Evolutionary conservation across 2,113 vertebrate genomes (phyloP).

Genomic region (cat (Felis catus)): F.catus_Fca126_mat1.0 CM031419.1:75905001-75905500

Average conservation of each 20-base stretch:
- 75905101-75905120: constrained; percentile 29
- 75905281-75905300: not conserved
- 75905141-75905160: not conserved
- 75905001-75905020: constrained; percentile 66
- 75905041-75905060: constrained; percentile 52
- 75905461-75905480: not conserved
- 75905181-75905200: not conserved
- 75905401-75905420: not conserved
- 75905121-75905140: not conserved
- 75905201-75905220: not conserved
- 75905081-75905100: constrained; percentile 17
- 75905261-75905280: not conserved
- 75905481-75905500: not conserved
- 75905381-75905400: not conserved
- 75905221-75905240: not conserved
- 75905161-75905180: not conserved
- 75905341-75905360: not conserved
- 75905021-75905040: constrained; percentile 62
- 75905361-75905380: not conserved
- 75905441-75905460: not conserved
- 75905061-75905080: constrained; percentile 49
- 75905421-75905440: not conserved
- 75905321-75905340: not conserved
- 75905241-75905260: not conserved
- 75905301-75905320: not conserved